Evolutionary conservation across 37 sponge, comb jelly and placozoan genomes (phyloP), one percentile per base, ranked within the genome.

Genomic region (Ephydatia muelleri): DNA sequence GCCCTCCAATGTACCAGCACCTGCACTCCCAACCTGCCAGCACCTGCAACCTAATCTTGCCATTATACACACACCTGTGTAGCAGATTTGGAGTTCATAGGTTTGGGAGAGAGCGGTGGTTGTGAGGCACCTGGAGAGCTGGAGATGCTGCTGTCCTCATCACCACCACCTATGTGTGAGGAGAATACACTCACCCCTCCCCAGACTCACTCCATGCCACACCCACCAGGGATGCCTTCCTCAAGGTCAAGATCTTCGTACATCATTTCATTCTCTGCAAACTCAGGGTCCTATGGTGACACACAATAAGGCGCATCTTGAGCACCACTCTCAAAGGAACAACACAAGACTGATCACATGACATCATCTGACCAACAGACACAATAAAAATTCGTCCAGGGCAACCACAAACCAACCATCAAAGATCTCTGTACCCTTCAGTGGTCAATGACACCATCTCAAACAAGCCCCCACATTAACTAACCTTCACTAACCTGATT

Each of bases 161-260:
- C 43, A 43, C 43, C 43, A 43, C 43, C 43, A 43, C 43, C 43
- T 43, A 6, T 43, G 43, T 43, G 6, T 71, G 26, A 71, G 26
- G 6, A 43, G 6, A 3, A 43, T 43, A 43, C 43, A 43, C 27
- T 38, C 16, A 34, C 43, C 6, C 43, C 3, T 43, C 43, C 3
- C 43, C 43, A 43, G 6, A 43, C 43, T 6, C 43, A 43, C 43
- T 6, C 43, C 3, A 3, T 6, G 6, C 3, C 43, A 3, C 43
- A 43, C 43, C 43, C 43, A 43, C 43, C 43, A 43, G 43, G 8
- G 84, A 27, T 25, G 38, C 79, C 5, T 43, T 95, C 96, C 25
- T 94, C 95, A 38, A 94, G 67, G 38, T 87, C 78, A 2, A 98
- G 77, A 34, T 96, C 99, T 33, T 94, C 96, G 79, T 98, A 98